Percentiles rank a stretch among this genome's conserved stretches.
Evolutionary conservation across 2,888 invertebrate species (phyloP).

Genomic region (Cistogaster globosa): DNA sequence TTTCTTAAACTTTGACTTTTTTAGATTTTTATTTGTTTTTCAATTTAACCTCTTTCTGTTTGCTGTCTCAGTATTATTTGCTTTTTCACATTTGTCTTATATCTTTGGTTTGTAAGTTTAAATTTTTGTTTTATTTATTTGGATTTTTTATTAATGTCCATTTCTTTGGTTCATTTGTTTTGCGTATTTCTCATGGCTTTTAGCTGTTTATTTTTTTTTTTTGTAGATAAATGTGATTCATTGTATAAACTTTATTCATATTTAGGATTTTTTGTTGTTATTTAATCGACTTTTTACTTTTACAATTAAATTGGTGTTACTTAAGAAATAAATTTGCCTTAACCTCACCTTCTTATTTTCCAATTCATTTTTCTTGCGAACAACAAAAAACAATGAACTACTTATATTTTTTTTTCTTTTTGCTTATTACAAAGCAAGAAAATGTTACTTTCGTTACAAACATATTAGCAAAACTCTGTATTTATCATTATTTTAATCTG

Average conservation of each 20-base stretch:
- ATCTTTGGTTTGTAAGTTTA: not conserved
- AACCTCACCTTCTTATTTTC: not conserved
- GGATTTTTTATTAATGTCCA: not conserved
- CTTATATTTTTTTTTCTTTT: not conserved
- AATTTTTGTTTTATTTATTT: conserved; percentile 23
- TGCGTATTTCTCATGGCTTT: conserved; percentile 1
- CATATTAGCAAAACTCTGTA: no score
- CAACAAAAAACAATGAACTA: not conserved
- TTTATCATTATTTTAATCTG: no score
- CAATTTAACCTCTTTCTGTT: not conserved
- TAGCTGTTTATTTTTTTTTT: not conserved
- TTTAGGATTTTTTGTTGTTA: conserved; percentile 18
- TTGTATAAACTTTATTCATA: conserved; percentile 49
- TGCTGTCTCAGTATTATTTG: not conserved
- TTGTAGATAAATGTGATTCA: conserved; percentile 52
- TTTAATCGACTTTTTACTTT: not conserved
- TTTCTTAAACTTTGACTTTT: not conserved
- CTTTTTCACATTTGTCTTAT: no score
- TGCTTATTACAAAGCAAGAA: no score
- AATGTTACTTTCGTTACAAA: no score
- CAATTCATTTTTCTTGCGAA: not conserved
- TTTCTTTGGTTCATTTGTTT: conserved; percentile 6
- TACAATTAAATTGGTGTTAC: not conserved
- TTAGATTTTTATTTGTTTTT: not conserved
- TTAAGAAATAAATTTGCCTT: not conserved